Evolutionary conservation across 2,888 invertebrate species (phyloP), one percentile per base, ranked within the genome.

Genomic region (Entomobrya proxima): DNA sequence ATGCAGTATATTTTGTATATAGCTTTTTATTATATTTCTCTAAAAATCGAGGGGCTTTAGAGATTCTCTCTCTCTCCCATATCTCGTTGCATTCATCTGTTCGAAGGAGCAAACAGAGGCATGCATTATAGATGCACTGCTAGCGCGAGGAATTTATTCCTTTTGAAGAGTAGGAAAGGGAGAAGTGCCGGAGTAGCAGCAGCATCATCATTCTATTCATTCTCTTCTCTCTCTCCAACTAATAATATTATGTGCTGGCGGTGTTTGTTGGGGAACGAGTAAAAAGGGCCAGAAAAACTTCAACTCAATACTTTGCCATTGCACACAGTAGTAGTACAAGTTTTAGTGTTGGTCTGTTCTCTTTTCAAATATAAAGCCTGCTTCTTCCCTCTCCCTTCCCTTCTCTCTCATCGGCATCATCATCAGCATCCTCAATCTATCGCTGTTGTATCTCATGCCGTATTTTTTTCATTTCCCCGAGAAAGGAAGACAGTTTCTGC

Each of bases 401-500:
- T 50, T 67, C 69, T 64, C 72, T 27, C 64, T 78, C 44, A 64
- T 55, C 79, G 27, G 35, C 69, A 27, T 80, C 72, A 47, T 79
- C 81, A 58, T 67, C 58, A 40, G 55, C 52, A 44, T 79, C 52
- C 27, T 72, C 52, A 47, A 47, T 72, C 58, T 69, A 18, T 82
- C 50, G 18, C n/a, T 64, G 32, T n/a, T 58, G 18, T 77, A n/a
- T 44, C 27, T 77, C 61, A 32, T 58, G 27, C 32, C 50, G 32
- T 61, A 3, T 18, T 61, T 27, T 78, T 47, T 64, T 44, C 78
- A 64, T 78, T 78, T 78, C 67, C 64, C 78, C 78, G 64, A 64
- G 67, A 64, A 78, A 78, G 55, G 78, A 64, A 78, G 78, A 44
- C 55, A 74, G 80, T 18, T 67, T 13, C 27, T 35, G 27, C 50